A percentile compares a stretch with the other conserved stretches of the same genome.
Conservation (phyloP, 2,113 vertebrate genomes). For the Myotis brandtii region DNA sequence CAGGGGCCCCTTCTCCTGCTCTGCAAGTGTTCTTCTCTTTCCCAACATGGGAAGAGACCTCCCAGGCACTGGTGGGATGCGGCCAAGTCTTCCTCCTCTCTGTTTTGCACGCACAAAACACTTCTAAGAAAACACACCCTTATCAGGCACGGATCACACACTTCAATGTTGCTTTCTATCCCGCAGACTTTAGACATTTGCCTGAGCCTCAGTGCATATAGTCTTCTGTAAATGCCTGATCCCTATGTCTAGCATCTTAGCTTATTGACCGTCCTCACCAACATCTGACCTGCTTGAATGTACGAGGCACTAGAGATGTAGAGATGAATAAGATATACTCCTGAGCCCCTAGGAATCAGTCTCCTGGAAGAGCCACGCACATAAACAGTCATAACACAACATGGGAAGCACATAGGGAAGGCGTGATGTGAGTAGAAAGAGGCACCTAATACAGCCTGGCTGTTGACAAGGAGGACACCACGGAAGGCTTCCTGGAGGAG, state of each 20-base stretch:
- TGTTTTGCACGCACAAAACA: neutral
- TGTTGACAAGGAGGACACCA: neutral
- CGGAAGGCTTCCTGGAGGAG: constrained; percentile 23
- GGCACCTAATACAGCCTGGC: neutral
- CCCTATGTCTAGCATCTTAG: neutral
- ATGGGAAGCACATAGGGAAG: neutral
- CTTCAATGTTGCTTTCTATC: neutral
- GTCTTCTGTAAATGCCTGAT: neutral
- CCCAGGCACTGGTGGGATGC: too few relatives aligned
- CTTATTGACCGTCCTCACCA: neutral
- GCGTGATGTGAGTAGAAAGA: neutral
- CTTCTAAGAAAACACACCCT: neutral
- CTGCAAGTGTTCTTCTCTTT: neutral
- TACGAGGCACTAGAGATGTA: neutral
- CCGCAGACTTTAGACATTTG: neutral
- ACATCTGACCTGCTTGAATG: too few relatives aligned
- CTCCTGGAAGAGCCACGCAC: neutral
- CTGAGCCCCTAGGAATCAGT: neutral
- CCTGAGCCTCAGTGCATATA: neutral
- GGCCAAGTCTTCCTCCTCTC: neutral
- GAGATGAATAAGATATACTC: neutral
- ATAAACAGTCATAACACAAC: neutral
- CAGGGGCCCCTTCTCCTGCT: neutral
- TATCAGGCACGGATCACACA: neutral
- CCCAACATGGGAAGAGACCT: neutral